Conservation (phyloP, 2,888 invertebrate species). For the Esperia sulphurella region DNA sequence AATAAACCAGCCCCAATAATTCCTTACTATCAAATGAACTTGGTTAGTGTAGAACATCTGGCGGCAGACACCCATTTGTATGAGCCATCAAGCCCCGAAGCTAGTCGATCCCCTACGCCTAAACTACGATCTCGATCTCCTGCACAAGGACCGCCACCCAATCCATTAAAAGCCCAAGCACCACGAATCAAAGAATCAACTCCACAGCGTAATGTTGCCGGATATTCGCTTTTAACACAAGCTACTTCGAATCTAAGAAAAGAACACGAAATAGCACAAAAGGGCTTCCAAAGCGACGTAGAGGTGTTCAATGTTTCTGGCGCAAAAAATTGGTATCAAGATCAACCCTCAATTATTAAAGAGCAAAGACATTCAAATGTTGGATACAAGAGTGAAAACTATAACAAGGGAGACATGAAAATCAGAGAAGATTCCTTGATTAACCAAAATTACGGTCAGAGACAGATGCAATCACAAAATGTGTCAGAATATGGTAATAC, state of each 20-base stretch:
- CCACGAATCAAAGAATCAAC: constrained; percentile 79
- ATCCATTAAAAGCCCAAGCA: constrained; percentile 82
- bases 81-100: constrained; percentile 79
- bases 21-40: constrained; percentile 88
- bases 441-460: constrained; percentile 63
- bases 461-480: constrained; percentile 70
- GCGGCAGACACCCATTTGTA: constrained; percentile 80
- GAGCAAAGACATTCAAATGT: constrained; percentile 71
- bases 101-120: constrained; percentile 83
- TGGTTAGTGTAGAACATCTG: constrained; percentile 83
- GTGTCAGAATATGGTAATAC: constrained; percentile 75
- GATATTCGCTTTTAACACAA: constrained; percentile 52
- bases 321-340: constrained; percentile 47
- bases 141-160: constrained; percentile 84
- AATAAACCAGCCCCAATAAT: constrained; percentile 87
- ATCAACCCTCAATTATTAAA: constrained; percentile 66
- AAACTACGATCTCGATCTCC: constrained; percentile 83
- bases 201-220: constrained; percentile 46
- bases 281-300: constrained; percentile 51
- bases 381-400: constrained; percentile 70
- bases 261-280: constrained; percentile 69
- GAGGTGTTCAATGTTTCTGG: constrained; percentile 47
- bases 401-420: constrained; percentile 54
- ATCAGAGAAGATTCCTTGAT: constrained; percentile 58
- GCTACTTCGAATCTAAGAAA: constrained; percentile 54